Percentiles rank a stretch among this genome's conserved stretches.
Evolutionary conservation across 2,888 invertebrate genomes (phyloP).

Genomic region (Resseliella maxima): DNA sequence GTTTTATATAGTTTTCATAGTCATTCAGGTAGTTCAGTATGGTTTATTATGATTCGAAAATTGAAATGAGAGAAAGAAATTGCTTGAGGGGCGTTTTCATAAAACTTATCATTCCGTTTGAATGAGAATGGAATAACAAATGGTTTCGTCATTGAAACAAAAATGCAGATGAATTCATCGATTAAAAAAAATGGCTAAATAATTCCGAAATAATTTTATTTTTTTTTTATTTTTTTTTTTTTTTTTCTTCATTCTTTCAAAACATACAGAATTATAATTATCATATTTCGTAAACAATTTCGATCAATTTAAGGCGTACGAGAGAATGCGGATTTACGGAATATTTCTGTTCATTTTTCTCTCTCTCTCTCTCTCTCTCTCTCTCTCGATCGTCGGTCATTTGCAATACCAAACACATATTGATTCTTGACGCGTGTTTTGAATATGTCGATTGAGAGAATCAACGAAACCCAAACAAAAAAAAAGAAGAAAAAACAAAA

Average conservation of each 20-base stretch:
- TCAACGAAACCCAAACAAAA: too few relatives aligned
- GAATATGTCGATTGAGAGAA: not conserved
- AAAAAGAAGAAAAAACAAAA: not conserved
- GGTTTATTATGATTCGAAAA: too few relatives aligned
- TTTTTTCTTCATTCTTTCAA: not conserved
- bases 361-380: not conserved
- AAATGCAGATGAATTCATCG: constrained; percentile 7
- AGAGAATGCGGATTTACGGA: constrained; percentile 7
- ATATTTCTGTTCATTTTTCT: not conserved
- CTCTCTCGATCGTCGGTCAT: not conserved
- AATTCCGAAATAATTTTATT: not conserved
- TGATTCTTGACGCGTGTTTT: constrained; percentile 19
- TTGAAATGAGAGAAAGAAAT: too few relatives aligned
- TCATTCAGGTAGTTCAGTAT: too few relatives aligned
- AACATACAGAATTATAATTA: not conserved
- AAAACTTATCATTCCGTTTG: not conserved
- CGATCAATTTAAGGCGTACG: not conserved
- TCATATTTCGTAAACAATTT: constrained; percentile 4
- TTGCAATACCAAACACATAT: not conserved
- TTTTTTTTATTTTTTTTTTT: not conserved
- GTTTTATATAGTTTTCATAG: too few relatives aligned
- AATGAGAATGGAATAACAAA: not conserved
- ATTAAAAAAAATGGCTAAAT: not conserved
- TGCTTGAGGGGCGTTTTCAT: not conserved
- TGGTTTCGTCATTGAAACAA: not conserved